These are phyloP conservation scores for Xenops minutus DNA, from an alignment of 2,797 vertebrate genomes.

Conservation along the genomic window DNA sequence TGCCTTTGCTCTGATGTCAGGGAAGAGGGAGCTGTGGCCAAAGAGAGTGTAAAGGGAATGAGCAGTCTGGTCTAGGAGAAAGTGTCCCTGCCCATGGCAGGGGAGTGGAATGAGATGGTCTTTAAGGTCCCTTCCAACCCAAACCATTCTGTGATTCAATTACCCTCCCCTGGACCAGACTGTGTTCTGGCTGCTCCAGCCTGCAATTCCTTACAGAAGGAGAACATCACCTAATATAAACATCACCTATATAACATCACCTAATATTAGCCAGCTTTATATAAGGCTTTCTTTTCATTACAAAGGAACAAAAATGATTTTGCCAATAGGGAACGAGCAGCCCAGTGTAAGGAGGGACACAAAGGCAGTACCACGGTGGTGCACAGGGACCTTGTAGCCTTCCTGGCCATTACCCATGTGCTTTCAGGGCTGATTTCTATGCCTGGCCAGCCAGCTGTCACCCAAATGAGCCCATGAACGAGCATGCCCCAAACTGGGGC, in stretches of 20 bases:
- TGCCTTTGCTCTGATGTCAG: background rate
- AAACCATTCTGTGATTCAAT: background rate
- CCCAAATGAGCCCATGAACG: accelerated
- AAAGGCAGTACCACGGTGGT: background rate
- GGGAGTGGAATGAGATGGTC: background rate
- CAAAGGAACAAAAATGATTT: background rate
- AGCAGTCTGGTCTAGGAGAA: background rate
- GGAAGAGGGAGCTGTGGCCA: background rate
- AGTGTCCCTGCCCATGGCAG: background rate
- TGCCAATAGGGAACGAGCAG: background rate
- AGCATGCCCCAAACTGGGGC: background rate
- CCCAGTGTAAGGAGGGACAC: background rate
- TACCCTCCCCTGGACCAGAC: background rate
- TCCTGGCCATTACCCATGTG: accelerated
- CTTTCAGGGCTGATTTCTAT: background rate
- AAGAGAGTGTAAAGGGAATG: background rate
- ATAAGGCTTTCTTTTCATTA: background rate
- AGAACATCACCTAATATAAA: background rate
- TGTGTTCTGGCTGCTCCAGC: background rate
- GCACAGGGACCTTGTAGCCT: background rate
- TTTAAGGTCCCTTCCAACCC: background rate
- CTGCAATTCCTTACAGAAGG: background rate
- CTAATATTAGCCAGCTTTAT: background rate
- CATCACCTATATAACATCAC: background rate
- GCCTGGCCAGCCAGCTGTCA: background rate